phyloP scores from a whole-genome alignment of 2,113 vertebrate genomes.

The Etia nguti region DNA sequence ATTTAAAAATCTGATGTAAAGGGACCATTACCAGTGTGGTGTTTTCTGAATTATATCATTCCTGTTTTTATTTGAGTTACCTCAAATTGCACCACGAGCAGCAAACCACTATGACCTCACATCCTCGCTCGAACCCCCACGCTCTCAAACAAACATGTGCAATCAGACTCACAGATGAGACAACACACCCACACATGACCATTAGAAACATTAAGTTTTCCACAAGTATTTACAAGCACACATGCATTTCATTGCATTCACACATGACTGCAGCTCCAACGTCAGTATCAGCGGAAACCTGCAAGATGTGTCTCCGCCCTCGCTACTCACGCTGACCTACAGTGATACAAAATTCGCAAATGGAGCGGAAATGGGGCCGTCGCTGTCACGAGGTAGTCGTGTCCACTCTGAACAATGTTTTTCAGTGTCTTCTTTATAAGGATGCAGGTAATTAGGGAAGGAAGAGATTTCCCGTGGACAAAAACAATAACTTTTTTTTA shows the following conservation, averaged over 20 bases:
- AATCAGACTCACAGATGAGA: not conserved
- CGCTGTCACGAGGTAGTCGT: not conserved
- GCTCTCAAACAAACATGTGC: not conserved
- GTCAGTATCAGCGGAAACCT: not conserved
- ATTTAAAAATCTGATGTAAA: not conserved
- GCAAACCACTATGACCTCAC: conserved; percentile 61
- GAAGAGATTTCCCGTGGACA: not conserved
- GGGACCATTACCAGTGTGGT: not conserved
- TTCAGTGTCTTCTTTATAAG: not conserved
- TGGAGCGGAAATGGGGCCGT: not conserved
- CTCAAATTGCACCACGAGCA: conserved; percentile 55
- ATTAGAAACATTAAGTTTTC: conserved; percentile 24
- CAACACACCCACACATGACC: conserved; percentile 20
- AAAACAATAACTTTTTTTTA: not conserved
- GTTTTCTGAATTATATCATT: conserved; percentile 37
- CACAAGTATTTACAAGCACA: conserved; percentile 54
- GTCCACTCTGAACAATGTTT: not conserved
- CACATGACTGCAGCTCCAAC: not conserved
- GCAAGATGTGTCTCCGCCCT: not conserved
- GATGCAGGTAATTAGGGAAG: not conserved
- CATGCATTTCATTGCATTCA: conserved; percentile 32
- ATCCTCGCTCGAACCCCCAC: conserved; percentile 40
- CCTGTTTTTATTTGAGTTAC: conserved; percentile 55
- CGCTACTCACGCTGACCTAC: not conserved
- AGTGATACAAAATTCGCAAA: not conserved